A percentile compares a stretch with the other conserved stretches of the same genome.
These are phyloP conservation scores for Nephrotoma guestfalica DNA, from an alignment of 2,888 invertebrate genomes.

Conservation along the genomic window DNA sequence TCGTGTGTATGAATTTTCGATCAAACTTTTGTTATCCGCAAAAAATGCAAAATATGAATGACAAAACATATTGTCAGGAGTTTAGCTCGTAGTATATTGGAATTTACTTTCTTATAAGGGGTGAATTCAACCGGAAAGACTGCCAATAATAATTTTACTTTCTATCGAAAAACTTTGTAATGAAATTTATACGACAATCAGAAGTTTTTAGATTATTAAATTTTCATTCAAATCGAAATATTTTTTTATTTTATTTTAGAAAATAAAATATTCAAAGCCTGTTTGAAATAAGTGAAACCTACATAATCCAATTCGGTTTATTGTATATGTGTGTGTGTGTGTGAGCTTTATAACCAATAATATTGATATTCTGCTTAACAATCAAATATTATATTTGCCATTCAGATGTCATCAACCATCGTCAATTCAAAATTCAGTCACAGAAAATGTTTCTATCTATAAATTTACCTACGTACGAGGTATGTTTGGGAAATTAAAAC, in stretches of 20 bases:
- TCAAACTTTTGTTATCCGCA: not conserved
- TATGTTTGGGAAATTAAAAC: not conserved
- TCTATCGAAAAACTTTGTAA: not conserved
- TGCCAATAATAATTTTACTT: not conserved
- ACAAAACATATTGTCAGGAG: not conserved
- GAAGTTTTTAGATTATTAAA: not conserved
- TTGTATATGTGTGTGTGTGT: not conserved
- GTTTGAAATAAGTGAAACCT: not conserved
- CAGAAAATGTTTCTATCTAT: not conserved
- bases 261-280: not conserved
- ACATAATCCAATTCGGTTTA: not conserved
- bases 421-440: not conserved
- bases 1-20: not conserved
- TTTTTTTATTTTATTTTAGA: not conserved
- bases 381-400: not conserved
- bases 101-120: not conserved
- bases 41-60: not conserved
- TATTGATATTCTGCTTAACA: not conserved
- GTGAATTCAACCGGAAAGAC: not conserved
- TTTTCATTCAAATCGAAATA: not conserved
- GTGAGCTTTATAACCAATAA: not conserved
- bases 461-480: not conserved
- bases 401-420: not conserved
- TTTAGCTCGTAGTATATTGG: not conserved
- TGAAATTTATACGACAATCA: not conserved